Conservation (phyloP, 1,140 invertebrate species). For the Leptinotarsa texana region DNA sequence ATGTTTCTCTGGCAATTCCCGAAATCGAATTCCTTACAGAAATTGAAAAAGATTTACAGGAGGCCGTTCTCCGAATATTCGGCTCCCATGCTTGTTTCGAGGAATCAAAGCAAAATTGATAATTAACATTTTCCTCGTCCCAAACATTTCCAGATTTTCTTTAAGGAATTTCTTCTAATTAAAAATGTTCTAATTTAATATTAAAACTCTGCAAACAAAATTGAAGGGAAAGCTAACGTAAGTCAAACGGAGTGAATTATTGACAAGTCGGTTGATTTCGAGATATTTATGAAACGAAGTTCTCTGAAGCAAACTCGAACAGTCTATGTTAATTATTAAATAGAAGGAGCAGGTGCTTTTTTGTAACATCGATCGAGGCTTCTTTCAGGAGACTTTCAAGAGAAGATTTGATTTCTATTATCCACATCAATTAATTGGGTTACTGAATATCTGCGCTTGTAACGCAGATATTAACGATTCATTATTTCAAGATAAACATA, state of each 20-base stretch:
- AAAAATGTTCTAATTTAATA: conserved; percentile 19
- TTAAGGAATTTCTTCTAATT: conserved; percentile 11
- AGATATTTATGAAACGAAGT: conserved; percentile 5
- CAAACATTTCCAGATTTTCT: conserved; percentile 5
- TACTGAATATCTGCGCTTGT: no score
- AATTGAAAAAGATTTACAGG: conserved; percentile 9
- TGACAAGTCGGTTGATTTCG: conserved; percentile 13
- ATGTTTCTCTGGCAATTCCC: not conserved
- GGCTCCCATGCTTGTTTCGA: conserved; percentile 2
- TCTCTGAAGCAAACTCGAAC: not conserved
- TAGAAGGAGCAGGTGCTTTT: not conserved
- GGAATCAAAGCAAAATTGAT: conserved; percentile 15
- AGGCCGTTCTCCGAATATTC: not conserved
- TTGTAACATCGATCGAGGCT: not conserved
- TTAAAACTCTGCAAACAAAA: conserved; percentile 3
- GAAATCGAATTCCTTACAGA: not conserved
- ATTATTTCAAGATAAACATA: no score
- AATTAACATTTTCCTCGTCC: conserved; percentile 15
- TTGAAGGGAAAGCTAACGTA: conserved; percentile 4
- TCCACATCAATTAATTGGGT: no score
- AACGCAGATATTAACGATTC: no score
- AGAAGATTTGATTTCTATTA: no score
- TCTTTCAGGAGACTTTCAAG: no score
- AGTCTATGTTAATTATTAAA: not conserved
- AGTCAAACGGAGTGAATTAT: conserved; percentile 16